Evolutionary conservation across 2,797 vertebrate species (phyloP).

Genomic region (Gymnothorax reevesii): DNA sequence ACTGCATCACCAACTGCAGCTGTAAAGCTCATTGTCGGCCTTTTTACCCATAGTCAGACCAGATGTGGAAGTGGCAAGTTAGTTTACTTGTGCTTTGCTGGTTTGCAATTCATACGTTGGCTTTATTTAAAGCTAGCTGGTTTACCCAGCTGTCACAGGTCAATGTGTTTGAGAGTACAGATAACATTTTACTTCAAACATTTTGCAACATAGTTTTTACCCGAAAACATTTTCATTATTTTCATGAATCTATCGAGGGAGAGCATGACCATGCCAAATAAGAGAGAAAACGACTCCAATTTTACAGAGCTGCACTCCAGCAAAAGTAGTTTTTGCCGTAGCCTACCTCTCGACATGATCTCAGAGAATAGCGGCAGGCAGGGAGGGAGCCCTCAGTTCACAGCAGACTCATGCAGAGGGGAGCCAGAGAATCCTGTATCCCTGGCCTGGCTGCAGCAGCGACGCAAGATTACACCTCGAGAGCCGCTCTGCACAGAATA

Average conservation of each 20-base stretch:
- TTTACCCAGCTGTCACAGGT: no score
- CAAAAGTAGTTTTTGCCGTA: background rate
- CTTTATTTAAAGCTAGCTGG: no score
- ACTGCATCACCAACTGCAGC: no score
- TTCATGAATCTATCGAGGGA: background rate
- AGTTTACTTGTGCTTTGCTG: no score
- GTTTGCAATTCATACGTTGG: no score
- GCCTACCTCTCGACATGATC: background rate
- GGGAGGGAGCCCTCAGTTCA: slow-evolving; percentile 22
- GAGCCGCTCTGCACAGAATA: slow-evolving; percentile 48
- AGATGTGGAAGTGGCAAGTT: no score
- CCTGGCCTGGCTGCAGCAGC: slow-evolving; percentile 37
- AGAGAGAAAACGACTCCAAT: background rate
- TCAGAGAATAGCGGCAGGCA: background rate
- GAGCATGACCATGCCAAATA: background rate
- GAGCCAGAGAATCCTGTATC: slow-evolving; percentile 38
- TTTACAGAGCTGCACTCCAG: background rate
- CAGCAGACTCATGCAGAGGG: background rate
- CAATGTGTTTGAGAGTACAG: no score
- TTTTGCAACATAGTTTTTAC: no score
- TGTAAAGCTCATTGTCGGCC: no score
- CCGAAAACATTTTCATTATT: no score
- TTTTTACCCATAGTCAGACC: no score
- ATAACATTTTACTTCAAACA: no score
- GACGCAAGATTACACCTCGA: slow-evolving; percentile 50